Evolutionary conservation across 1,140 invertebrate species (phyloP).

Genomic region (Gerris buenoi): DNA sequence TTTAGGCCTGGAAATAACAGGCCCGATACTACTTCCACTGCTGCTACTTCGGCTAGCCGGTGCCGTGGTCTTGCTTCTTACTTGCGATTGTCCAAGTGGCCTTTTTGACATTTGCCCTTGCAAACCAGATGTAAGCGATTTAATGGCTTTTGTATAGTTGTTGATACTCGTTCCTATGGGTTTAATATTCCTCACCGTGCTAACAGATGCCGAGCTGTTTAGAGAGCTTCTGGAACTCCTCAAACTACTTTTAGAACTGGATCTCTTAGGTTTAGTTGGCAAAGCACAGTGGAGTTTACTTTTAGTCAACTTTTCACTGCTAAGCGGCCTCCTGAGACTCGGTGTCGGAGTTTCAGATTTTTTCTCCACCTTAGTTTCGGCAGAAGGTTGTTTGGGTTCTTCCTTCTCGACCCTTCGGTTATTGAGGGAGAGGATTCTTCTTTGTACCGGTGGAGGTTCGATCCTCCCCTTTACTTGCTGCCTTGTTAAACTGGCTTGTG

Average conservation of each 20-base stretch:
- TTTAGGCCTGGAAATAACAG: slow-evolving; percentile 22
- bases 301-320: background rate
- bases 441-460: slow-evolving; percentile 17
- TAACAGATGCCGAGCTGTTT: slow-evolving; percentile 62
- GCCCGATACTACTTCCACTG: slow-evolving; percentile 50
- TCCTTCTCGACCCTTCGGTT: background rate
- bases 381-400: background rate
- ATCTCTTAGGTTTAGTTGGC: slow-evolving; percentile 32
- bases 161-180: slow-evolving; percentile 25
- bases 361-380: background rate
- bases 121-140: slow-evolving; percentile 25
- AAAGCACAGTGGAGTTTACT: slow-evolving; percentile 7
- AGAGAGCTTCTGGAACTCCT: slow-evolving; percentile 65
- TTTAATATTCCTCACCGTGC: slow-evolving; percentile 52
- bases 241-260: slow-evolving; percentile 52
- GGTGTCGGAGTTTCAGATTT: background rate
- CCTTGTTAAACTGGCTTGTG: slow-evolving; percentile 19
- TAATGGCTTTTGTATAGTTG: slow-evolving; percentile 26
- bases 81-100: slow-evolving; percentile 25
- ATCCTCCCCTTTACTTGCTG: slow-evolving; percentile 14
- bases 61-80: slow-evolving; percentile 29
- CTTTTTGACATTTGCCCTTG: slow-evolving; percentile 23
- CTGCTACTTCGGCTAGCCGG: slow-evolving; percentile 55
- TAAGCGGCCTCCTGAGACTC: background rate
- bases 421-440: slow-evolving; percentile 11